phyloP scores from a whole-genome alignment of 2,888 invertebrate genomes.

The Eudemis profundana region DNA sequence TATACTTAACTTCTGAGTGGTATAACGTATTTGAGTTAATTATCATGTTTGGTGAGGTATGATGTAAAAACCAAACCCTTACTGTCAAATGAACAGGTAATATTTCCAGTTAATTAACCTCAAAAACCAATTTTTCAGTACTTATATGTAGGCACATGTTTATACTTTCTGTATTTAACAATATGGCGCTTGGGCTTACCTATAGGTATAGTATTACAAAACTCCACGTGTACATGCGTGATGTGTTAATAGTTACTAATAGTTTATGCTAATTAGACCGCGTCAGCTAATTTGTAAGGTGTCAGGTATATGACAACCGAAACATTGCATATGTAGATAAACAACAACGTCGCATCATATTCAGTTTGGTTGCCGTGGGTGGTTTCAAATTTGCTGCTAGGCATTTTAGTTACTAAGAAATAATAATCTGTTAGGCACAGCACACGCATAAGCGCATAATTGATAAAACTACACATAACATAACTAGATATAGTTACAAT shows the following conservation, averaged over 20 bases:
- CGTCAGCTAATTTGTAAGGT: constrained; percentile 40
- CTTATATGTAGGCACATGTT: neutral
- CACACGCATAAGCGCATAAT: neutral
- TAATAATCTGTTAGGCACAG: neutral
- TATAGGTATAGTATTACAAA: constrained; percentile 15
- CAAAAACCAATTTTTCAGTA: constrained; percentile 3
- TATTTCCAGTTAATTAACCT: constrained; percentile 9
- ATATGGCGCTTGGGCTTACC: constrained; percentile 16
- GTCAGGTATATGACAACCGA: constrained; percentile 31
- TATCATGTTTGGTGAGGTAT: too few relatives aligned
- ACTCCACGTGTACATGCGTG: constrained; percentile 23
- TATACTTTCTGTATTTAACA: neutral
- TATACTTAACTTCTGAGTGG: too few relatives aligned
- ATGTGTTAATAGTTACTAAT: constrained; percentile 32
- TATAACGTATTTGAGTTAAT: too few relatives aligned
- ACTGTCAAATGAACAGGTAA: neutral
- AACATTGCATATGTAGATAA: constrained; percentile 24
- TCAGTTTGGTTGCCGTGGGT: constrained; percentile 22
- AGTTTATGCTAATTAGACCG: constrained; percentile 39
- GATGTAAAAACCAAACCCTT: too few relatives aligned
- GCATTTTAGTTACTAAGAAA: constrained; percentile 3
- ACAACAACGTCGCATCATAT: constrained; percentile 13
- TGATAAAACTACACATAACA: neutral
- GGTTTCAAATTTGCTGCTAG: constrained; percentile 6
- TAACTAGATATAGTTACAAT: too few relatives aligned